Evolutionary conservation across 2,888 invertebrate genomes (phyloP).

Genomic region (Lasioglossum oenotherae): DNA sequence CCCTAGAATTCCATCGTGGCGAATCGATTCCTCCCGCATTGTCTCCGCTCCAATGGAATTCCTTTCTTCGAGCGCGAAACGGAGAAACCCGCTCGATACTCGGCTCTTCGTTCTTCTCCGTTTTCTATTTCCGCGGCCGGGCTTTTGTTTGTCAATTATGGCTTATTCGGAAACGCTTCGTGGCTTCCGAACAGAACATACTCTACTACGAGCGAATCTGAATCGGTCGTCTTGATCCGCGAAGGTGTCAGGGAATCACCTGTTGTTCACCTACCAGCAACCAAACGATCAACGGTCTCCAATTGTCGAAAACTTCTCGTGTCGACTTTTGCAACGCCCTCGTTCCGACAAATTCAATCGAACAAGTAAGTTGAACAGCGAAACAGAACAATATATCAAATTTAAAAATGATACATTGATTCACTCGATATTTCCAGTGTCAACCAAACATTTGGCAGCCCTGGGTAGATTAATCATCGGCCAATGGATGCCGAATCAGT

Average conservation of each 20-base stretch:
- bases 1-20: conserved; percentile 53
- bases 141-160: conserved; percentile 6
- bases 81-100: background rate
- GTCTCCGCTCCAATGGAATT: conserved; percentile 28
- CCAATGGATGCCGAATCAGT: background rate
- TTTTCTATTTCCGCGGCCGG: background rate
- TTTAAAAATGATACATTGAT: background rate
- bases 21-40: conserved; percentile 61
- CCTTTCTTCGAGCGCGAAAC: background rate
- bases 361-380: background rate
- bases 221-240: background rate
- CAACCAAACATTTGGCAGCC: background rate
- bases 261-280: background rate
- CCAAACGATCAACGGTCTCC: background rate
- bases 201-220: background rate
- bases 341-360: background rate
- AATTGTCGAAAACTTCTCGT: background rate
- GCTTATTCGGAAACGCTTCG: background rate
- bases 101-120: background rate
- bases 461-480: background rate
- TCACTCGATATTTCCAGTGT: background rate
- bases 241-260: background rate
- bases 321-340: background rate
- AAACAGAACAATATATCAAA: background rate
- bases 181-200: background rate